phyloP scores from a whole-genome alignment of 2,113 vertebrate species.

The Phyllostomus discolor region DNA sequence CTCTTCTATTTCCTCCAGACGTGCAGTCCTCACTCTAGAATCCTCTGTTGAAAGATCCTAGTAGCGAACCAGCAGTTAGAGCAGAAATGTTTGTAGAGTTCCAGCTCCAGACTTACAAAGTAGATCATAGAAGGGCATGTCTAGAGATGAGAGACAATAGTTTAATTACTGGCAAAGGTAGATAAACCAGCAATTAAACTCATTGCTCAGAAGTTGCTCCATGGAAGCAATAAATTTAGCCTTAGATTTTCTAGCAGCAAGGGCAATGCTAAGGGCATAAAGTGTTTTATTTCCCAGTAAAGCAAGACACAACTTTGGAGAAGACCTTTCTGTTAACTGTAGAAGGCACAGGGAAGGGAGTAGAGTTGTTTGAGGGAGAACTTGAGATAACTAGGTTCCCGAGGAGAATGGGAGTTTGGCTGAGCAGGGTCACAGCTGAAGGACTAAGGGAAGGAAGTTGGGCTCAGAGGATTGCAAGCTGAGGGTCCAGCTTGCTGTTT shows the following conservation, averaged over 20 bases:
- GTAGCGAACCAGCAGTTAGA: not conserved
- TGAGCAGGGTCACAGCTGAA: not conserved
- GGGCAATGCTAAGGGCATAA: not conserved
- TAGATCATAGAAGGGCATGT: not conserved
- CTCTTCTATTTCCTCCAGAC: not conserved
- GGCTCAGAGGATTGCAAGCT: not conserved
- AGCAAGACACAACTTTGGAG: not conserved
- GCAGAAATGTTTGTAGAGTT: not conserved
- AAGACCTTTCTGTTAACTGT: not conserved
- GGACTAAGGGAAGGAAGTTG: not conserved
- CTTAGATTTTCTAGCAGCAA: not conserved
- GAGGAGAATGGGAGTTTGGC: not conserved
- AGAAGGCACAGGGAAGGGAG: not conserved
- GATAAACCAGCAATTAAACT: not conserved
- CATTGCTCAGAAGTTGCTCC: not conserved
- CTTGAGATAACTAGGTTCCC: not conserved
- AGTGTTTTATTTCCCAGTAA: not conserved
- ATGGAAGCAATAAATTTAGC: not conserved
- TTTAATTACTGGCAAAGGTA: not conserved
- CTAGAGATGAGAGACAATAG: not conserved
- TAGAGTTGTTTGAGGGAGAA: not conserved
- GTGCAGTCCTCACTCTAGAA: not conserved
- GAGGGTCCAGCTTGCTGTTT: not conserved
- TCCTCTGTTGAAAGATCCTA: not conserved
- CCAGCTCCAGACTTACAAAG: not conserved